phyloP scores from a whole-genome alignment of 1,140 invertebrate genomes.

The Aphelenchoides avenae region DNA sequence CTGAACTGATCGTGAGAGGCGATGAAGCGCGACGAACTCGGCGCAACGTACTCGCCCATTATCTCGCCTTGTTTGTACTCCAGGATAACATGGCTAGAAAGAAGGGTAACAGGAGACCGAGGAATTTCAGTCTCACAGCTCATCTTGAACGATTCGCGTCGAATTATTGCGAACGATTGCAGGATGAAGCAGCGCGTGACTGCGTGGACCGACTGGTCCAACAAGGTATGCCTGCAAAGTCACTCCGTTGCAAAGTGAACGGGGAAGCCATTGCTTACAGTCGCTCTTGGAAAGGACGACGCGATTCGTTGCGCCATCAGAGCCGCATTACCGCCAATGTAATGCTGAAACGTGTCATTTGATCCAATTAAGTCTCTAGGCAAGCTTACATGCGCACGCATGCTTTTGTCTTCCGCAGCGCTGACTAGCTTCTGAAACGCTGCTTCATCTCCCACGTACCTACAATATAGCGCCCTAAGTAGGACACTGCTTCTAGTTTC shows the following conservation, averaged over 20 bases:
- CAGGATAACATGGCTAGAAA: background rate
- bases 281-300: constrained; percentile 59
- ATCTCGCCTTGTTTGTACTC: constrained; percentile 59
- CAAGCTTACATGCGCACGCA: constrained; percentile 33
- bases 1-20: constrained; percentile 62
- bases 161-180: constrained; percentile 58
- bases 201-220: constrained; percentile 62
- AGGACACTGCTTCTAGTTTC: background rate
- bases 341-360: constrained; percentile 57
- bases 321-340: constrained; percentile 64
- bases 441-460: constrained; percentile 58
- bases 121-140: constrained; percentile 55
- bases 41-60: constrained; percentile 59
- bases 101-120: background rate
- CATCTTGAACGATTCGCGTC: constrained; percentile 60
- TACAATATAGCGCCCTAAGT: constrained; percentile 31
- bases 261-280: constrained; percentile 45
- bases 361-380: constrained; percentile 15
- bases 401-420: constrained; percentile 37
- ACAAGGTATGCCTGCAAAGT: constrained; percentile 60
- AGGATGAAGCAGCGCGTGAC: constrained; percentile 59
- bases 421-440: constrained; percentile 52
- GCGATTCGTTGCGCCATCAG: constrained; percentile 62
- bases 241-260: constrained; percentile 1
- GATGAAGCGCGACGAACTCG: constrained; percentile 62